Base-by-base conservation (phyloP, 2,888 invertebrate genomes). In the Callimorpha dominula region DNA sequence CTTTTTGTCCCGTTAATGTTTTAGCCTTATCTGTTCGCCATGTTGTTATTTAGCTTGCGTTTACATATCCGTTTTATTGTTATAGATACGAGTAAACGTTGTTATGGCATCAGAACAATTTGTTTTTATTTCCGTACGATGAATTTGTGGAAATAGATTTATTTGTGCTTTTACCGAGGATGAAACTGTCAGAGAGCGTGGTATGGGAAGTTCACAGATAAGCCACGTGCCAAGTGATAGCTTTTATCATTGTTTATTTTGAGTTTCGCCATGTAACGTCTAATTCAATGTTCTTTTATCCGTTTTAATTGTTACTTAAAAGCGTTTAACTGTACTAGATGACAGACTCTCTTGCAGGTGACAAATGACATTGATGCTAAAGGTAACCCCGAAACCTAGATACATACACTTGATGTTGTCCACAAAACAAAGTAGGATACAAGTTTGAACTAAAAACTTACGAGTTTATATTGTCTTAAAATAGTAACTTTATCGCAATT, bases 21-120 rank as follows among this genome's bases (percentile, higher is more conserved):
- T 52, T 52, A 43, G 43, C 15, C 3, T 70, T 70, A 70, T 64
- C 68, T 43, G 20, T 9, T 63, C 42, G 52, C 42, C 43, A 64
- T 70, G 54, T 64, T 64, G 70, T 71, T 71, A 71, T 65, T 57
- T 65, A 71, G n/a, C 20, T 6, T 54, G 57, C 70, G 49, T 65
- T 69, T 63, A 57, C 57, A 71, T 57, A 15, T 15, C 54, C n/a
- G 7, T 70, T 71, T 71, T 71, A 71, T 71, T 17, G 43, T 46
- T 54, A 70, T 64, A 46, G 42, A 64, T 70, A 64, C 49, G 65
- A 54, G 46, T 50, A 15, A 70, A 70, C 20, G 43, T 4, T 57
- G 31, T 54, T 43, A 71, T 71, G 57, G 46, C 11, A 65, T 57
- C 65, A 40, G 43, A 43, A 43, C n/a, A 49, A 31, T 66, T 65